Base-by-base conservation (phyloP, 2,888 invertebrate genomes). In the Hyposoter didymator region DNA sequence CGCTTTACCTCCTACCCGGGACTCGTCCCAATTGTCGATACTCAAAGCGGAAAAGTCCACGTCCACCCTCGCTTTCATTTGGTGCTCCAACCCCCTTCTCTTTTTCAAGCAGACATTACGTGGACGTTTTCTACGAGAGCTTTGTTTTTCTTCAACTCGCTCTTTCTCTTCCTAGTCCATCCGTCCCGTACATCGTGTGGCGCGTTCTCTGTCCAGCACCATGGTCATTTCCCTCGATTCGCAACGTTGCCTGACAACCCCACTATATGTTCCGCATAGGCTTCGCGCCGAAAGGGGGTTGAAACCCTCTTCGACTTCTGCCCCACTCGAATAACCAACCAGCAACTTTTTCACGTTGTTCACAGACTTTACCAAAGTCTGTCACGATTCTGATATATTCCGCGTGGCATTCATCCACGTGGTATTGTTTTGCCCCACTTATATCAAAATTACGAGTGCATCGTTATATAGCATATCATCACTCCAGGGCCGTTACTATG, bases 21-120 rank as follows among this genome's bases (percentile, higher is more conserved):
- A 22, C 62, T 14, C 64, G 66, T 49, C 66, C 28, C 66, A 59
- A 83, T 78, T 83, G 66, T 82, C 72, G 64, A 66, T 78, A 78
- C 45, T 32, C 43, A 78, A 66, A 84, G 69, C 79, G 74, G 49
- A 84, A 84, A 84, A 78, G 69, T 83, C 83, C 73, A 78, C 73
- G 78, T 47, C 39, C 73, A 67, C 39, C 66, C 43, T 64, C n/a
- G 12, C n/a, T 35, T 69, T 79, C 43, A 69, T 74, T 73, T 64
- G 35, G n/a, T 47, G 47, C 35, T 22, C 22, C 59, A 32, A 62
- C 64, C 69, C 64, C 74, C 75, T 59, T n/a, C 59, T 28, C 17
- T 43, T 59, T 59, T 62, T 32, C 45, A n/a, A 47, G 35, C 62
- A 59, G 79, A 80, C 84, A 80, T 79, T 84, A 84, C 84, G 84